A percentile compares a stretch with the other conserved stretches of the same genome.
These are phyloP conservation scores for Macrotis lagotis DNA, from an alignment of 2,113 vertebrate genomes.

Conservation along the genomic window DNA sequence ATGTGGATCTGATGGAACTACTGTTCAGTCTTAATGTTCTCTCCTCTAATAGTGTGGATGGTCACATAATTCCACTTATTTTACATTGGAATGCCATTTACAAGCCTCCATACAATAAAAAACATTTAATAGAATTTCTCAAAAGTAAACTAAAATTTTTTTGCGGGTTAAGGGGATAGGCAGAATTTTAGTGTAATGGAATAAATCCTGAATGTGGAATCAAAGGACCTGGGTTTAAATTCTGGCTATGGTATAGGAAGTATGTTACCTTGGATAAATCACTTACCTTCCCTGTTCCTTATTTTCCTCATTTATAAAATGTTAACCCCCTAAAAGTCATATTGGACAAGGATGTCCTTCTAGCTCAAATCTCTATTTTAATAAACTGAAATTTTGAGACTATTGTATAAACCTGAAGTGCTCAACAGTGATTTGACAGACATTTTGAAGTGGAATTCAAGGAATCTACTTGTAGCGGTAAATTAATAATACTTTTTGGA, in stretches of 20 bases:
- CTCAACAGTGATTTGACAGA: neutral
- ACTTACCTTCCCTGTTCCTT: neutral
- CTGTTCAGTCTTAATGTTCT: neutral
- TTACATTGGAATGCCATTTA: neutral
- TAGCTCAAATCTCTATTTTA: neutral
- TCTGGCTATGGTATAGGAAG: too few species aligned
- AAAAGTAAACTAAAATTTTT: neutral
- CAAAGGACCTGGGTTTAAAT: neutral
- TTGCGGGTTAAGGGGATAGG: neutral
- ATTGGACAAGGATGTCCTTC: neutral
- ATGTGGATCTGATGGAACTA: neutral
- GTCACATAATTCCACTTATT: neutral
- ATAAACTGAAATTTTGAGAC: neutral
- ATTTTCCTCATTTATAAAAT: neutral
- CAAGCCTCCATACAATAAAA: neutral
- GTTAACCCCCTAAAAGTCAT: neutral
- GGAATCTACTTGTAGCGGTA: neutral
- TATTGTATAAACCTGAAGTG: neutral
- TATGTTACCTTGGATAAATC: neutral
- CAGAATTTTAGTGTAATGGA: neutral
- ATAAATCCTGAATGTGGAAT: neutral
- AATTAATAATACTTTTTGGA: neutral
- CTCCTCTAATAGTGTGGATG: neutral
- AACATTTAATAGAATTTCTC: neutral
- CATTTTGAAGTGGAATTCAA: neutral